phyloP scores from a whole-genome alignment of 2,888 invertebrate species.

The Argyra leucocephala region DNA sequence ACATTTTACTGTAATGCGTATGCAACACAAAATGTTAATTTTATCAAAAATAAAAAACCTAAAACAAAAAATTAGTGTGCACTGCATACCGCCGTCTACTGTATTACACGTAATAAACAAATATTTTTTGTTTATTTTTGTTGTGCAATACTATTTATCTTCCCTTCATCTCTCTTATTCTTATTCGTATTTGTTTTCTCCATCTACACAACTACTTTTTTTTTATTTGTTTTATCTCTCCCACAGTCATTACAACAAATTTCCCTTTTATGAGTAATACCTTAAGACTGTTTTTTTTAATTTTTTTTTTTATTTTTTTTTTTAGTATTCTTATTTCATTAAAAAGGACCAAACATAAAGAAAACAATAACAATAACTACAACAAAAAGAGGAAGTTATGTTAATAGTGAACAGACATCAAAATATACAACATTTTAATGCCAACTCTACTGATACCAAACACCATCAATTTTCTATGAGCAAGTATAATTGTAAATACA shows the following conservation, averaged over 20 bases:
- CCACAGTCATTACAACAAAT: not conserved
- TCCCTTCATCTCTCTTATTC: too few species aligned
- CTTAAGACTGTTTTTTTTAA: not conserved
- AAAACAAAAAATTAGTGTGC: not conserved
- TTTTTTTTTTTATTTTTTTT: not conserved
- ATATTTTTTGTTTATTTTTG: not conserved
- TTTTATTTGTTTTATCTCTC: not conserved
- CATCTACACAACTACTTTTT: too few species aligned
- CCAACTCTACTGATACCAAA: not conserved
- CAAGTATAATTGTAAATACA: too few species aligned
- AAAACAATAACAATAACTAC: not conserved
- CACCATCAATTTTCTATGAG: not conserved
- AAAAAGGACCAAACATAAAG: not conserved
- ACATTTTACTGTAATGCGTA: not conserved
- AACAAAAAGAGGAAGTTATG: not conserved
- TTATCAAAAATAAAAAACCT: not conserved
- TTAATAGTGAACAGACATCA: slow-evolving; percentile 1
- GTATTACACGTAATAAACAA: not conserved
- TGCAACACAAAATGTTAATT: not conserved
- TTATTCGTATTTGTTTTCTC: too few species aligned
- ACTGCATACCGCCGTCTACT: not conserved
- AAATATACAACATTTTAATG: slow-evolving; percentile 1
- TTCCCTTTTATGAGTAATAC: not conserved
- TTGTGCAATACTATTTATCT: too few species aligned
- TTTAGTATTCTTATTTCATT: not conserved